Conservation (phyloP, 23 tunicate genomes). For the Botrylloides violaceus region DNA sequence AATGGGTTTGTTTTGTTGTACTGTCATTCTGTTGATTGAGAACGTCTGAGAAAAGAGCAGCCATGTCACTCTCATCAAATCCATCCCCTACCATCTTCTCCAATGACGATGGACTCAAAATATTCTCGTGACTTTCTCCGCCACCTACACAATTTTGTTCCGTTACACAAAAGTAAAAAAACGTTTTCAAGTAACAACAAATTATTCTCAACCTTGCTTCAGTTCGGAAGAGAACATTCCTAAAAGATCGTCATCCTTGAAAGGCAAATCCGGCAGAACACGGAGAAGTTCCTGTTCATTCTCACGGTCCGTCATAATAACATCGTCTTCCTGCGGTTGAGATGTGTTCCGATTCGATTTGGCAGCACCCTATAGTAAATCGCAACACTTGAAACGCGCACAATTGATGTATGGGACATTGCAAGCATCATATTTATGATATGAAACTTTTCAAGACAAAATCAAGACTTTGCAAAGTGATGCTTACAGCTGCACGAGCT, state of each 20-base stretch:
- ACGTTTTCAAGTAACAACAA: not conserved
- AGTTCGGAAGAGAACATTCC: slow-evolving; percentile 35
- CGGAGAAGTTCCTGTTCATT: slow-evolving; percentile 52
- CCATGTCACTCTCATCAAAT: slow-evolving; percentile 61
- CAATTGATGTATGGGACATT: no score
- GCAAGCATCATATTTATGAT: no score
- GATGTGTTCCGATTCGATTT: not conserved
- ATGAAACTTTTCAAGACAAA: no score
- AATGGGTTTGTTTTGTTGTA: slow-evolving; percentile 8
- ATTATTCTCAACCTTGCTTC: not conserved
- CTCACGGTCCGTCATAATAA: slow-evolving; percentile 38
- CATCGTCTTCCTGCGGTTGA: slow-evolving; percentile 58
- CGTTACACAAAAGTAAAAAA: not conserved
- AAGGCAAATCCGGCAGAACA: slow-evolving; percentile 53
- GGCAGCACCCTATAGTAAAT: not conserved
- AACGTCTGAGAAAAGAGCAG: slow-evolving; percentile 67
- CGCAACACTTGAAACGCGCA: no score
- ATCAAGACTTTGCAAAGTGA: no score
- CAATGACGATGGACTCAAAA: slow-evolving; percentile 67
- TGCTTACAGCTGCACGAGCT: no score
- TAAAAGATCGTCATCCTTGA: slow-evolving; percentile 76
- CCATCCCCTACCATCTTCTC: slow-evolving; percentile 66
- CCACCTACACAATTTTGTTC: slow-evolving; percentile 23
- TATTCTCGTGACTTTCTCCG: slow-evolving; percentile 43
- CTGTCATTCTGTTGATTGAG: slow-evolving; percentile 46